Conservation (phyloP, 2,113 vertebrate genomes). For the Pimephales promelas region DNA sequence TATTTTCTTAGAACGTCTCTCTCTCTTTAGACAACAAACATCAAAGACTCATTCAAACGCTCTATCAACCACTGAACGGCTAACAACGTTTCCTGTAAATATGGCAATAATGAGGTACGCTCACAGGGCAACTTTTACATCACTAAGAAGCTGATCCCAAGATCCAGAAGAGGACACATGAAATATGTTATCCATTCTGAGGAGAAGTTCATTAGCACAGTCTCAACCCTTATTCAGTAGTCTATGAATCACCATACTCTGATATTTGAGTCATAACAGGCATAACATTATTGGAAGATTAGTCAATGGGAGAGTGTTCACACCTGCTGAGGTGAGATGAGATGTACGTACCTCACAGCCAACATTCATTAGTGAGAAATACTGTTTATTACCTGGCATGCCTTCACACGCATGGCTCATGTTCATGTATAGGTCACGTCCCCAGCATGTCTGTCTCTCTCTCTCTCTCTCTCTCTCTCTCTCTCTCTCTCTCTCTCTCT, state of each 20-base stretch:
- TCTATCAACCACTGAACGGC: background rate
- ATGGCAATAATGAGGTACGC: background rate
- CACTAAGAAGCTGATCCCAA: background rate
- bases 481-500: background rate
- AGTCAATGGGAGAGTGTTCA: background rate
- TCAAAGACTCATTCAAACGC: background rate
- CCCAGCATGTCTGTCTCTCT: background rate
- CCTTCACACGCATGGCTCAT: conserved; percentile 11
- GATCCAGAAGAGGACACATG: conserved; percentile 4
- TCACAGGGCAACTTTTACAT: conserved; percentile 10
- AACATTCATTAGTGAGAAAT: background rate
- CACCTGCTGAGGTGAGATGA: conserved; percentile 28
- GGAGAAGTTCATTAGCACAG: background rate
- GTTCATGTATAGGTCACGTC: background rate
- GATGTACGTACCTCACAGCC: background rate
- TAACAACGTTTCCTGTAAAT: conserved; percentile 41
- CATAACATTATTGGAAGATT: background rate
- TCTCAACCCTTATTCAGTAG: background rate
- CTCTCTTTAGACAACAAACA: background rate
- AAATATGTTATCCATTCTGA: conserved; percentile 31
- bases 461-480: conserved; percentile 13
- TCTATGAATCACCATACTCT: background rate
- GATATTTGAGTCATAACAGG: conserved; percentile 23
- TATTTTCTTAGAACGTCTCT: conserved; percentile 1
- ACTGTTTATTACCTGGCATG: conserved; percentile 15